A percentile compares a stretch with the other conserved stretches of the same genome.
Conservation (phyloP, 2,113 vertebrate genomes). For the Salvelinus sp. region DNA sequence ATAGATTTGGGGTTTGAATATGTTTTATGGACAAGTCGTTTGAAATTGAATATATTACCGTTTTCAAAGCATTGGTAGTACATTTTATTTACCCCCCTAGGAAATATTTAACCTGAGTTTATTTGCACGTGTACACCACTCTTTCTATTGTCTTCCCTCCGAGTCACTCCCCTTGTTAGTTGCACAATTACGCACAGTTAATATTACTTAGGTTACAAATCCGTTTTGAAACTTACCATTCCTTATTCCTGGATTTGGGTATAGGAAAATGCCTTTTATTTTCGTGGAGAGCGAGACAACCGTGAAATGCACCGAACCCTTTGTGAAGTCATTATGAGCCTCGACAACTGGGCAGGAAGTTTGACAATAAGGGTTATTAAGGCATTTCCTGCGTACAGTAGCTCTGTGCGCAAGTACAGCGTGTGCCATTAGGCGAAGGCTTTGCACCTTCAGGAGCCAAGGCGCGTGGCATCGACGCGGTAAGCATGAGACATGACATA, state of each 20-base stretch:
- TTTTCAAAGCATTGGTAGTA: too few relatives aligned
- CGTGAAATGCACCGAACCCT: neutral
- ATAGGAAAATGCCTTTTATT: neutral
- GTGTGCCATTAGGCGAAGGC: slow-evolving; percentile 22
- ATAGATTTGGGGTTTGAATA: too few relatives aligned
- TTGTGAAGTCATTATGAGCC: slow-evolving; percentile 11
- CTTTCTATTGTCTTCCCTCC: too few relatives aligned
- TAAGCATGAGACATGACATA: neutral
- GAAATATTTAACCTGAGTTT: too few relatives aligned
- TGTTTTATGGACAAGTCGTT: too few relatives aligned
- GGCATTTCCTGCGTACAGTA: slow-evolving; percentile 47
- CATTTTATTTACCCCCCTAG: too few relatives aligned
- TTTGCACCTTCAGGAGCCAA: neutral
- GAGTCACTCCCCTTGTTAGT: neutral
- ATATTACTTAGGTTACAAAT: neutral
- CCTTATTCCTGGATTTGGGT: neutral
- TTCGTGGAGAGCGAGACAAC: neutral
- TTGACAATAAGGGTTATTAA: slow-evolving; percentile 30
- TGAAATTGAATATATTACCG: too few relatives aligned
- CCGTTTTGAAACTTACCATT: slow-evolving; percentile 14
- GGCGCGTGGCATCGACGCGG: neutral
- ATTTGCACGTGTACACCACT: neutral
- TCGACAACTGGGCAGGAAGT: slow-evolving; percentile 35
- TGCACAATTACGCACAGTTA: neutral
- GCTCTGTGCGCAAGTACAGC: slow-evolving; percentile 6